Evolutionary conservation across 2,888 invertebrate species (phyloP).

Genomic region (Monoplex corrugatus): DNA sequence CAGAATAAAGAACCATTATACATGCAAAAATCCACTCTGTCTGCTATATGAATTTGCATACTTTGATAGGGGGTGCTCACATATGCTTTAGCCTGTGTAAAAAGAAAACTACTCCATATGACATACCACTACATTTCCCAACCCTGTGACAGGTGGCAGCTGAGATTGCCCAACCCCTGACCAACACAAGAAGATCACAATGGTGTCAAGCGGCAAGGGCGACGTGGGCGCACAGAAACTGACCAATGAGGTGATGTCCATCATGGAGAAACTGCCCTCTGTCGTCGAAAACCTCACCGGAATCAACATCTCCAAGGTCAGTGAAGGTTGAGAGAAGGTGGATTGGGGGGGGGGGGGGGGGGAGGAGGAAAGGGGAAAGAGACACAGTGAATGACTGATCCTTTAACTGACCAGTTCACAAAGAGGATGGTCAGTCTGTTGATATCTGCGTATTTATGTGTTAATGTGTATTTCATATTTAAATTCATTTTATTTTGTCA

Average conservation of each 20-base stretch:
- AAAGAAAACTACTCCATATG: too few species aligned
- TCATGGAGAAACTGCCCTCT: slow-evolving; percentile 94
- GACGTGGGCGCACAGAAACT: slow-evolving; percentile 97
- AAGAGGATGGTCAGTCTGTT: too few species aligned
- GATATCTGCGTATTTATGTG: not conserved
- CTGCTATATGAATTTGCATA: too few species aligned
- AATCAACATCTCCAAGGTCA: slow-evolving; percentile 88
- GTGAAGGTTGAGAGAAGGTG: not conserved
- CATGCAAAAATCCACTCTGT: too few species aligned
- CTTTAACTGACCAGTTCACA: too few species aligned
- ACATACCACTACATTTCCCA: too few species aligned
- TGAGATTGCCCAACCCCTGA: slow-evolving; percentile 96
- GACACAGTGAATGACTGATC: not conserved
- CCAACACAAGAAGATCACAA: slow-evolving; percentile 97
- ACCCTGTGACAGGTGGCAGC: slow-evolving; percentile 91
- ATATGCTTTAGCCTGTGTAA: too few species aligned
- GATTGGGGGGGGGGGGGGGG: too few species aligned
- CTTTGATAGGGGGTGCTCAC: too few species aligned
- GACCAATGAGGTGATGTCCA: slow-evolving; percentile 95
- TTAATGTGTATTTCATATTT: not conserved
- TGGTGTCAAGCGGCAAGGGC: slow-evolving; percentile 94
- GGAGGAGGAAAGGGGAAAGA: not conserved
- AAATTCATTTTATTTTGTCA: too few species aligned
- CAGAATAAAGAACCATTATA: too few species aligned
- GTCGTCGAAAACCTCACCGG: slow-evolving; percentile 96